A percentile compares a stretch with the other conserved stretches of the same genome.
phyloP scores from a whole-genome alignment of 2,113 vertebrate species.

The Indicator maculatus region DNA sequence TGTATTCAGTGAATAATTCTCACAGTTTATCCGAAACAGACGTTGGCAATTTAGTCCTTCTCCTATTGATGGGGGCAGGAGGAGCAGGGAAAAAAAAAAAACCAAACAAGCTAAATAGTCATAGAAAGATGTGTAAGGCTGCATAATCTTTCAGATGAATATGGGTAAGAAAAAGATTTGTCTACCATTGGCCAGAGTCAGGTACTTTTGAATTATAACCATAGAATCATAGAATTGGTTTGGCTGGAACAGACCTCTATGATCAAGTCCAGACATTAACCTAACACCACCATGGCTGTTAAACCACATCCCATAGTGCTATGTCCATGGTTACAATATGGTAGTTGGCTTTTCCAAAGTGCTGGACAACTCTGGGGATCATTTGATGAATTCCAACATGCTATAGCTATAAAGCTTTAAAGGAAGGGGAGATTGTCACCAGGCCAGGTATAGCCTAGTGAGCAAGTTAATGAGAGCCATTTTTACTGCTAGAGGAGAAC shows the following conservation, averaged over 20 bases:
- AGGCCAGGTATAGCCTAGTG: neutral
- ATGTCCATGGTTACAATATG: too few relatives aligned
- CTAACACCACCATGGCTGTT: too few relatives aligned
- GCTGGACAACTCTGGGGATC: neutral
- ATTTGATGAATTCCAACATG: neutral
- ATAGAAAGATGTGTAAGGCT: neutral
- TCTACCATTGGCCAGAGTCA: neutral
- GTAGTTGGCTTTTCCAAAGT: neutral
- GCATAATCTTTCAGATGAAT: neutral
- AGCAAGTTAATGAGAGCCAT: neutral
- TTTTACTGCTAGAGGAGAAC: neutral
- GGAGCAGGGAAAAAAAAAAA: neutral
- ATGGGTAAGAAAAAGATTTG: rapidly evolving
- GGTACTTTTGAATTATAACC: neutral
- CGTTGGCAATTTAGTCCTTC: neutral
- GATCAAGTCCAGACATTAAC: too few relatives aligned
- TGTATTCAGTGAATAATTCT: neutral
- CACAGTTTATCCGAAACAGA: neutral
- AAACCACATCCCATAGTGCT: too few relatives aligned
- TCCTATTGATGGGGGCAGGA: rapidly evolving
- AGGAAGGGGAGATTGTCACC: neutral
- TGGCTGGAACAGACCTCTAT: too few relatives aligned
- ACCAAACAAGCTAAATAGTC: neutral
- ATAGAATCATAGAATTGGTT: too few relatives aligned
- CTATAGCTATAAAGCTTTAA: neutral